phyloP scores from a whole-genome alignment of 2,888 invertebrate genomes.

The Petrophora chlorosata region DNA sequence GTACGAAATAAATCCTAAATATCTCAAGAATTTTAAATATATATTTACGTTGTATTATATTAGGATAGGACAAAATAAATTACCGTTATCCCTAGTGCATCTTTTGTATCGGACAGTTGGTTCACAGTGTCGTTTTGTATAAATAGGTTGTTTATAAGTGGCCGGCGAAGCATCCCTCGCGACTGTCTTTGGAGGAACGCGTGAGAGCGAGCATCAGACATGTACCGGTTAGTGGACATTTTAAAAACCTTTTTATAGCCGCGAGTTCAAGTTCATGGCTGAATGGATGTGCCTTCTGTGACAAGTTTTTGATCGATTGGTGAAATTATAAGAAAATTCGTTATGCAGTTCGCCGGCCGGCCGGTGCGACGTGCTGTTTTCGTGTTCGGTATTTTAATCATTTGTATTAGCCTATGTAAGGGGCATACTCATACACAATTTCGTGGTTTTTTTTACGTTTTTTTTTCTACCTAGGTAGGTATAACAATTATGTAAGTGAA shows the following conservation, averaged over 20 bases:
- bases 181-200: conserved; percentile 51
- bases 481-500: no score
- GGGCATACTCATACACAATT: no score
- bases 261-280: conserved; percentile 27
- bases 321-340: conserved; percentile 19
- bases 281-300: conserved; percentile 14
- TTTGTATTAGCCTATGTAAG: no score
- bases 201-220: conserved; percentile 46
- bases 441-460: no score
- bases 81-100: conserved; percentile 18
- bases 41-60: conserved; percentile 1
- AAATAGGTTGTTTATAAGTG: conserved; percentile 65
- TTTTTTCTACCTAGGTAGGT: no score
- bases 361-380: no score
- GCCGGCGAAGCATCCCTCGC: conserved; percentile 52
- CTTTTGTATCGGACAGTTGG: conserved; percentile 23
- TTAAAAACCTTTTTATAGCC: conserved; percentile 40
- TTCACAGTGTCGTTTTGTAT: conserved; percentile 54
- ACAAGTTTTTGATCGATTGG: conserved; percentile 23
- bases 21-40: not conserved
- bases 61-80: not conserved
- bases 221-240: conserved; percentile 73
- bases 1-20: not conserved
- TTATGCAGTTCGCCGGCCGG: not conserved
- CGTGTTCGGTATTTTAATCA: no score